A percentile compares a stretch with the other conserved stretches of the same genome.
These are phyloP conservation scores for Mechanitis messenoides DNA, from an alignment of 2,888 invertebrate genomes.

Conservation along the genomic window DNA sequence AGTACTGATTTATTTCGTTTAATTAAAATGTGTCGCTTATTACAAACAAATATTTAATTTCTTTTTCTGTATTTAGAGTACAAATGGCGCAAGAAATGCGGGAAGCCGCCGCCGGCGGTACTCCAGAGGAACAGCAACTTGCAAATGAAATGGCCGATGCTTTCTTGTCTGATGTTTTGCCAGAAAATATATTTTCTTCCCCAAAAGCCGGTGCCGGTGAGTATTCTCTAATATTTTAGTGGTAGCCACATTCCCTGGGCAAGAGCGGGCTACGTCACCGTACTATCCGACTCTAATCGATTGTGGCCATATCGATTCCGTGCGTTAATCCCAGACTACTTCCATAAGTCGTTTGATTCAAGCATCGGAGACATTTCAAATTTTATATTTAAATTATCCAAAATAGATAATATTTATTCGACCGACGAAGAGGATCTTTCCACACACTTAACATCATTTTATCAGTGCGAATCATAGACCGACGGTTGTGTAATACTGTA, in stretches of 20 bases:
- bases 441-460: too few relatives aligned
- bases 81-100: constrained; percentile 99
- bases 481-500: background rate
- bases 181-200: constrained; percentile 95
- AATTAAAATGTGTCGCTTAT: background rate
- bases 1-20: constrained; percentile 52
- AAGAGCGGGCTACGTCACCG: constrained; percentile 58
- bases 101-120: constrained; percentile 88
- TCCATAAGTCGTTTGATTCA: constrained; percentile 69
- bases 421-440: too few relatives aligned
- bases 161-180: constrained; percentile 94
- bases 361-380: constrained; percentile 56
- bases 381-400: too few relatives aligned
- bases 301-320: constrained; percentile 67
- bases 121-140: constrained; percentile 95
- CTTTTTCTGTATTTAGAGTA: constrained; percentile 67
- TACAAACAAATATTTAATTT: background rate
- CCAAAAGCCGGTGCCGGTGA: constrained; percentile 92
- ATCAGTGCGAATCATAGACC: too few relatives aligned
- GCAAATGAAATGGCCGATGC: constrained; percentile 99
- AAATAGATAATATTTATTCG: too few relatives aligned
- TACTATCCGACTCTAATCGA: constrained; percentile 70
- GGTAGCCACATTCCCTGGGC: constrained; percentile 72
- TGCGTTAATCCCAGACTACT: constrained; percentile 72
- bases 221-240: constrained; percentile 13